Percentiles rank a stretch among this genome's conserved stretches.
phyloP scores from a whole-genome alignment of 2,797 vertebrate species.

The Paguma larvata region DNA sequence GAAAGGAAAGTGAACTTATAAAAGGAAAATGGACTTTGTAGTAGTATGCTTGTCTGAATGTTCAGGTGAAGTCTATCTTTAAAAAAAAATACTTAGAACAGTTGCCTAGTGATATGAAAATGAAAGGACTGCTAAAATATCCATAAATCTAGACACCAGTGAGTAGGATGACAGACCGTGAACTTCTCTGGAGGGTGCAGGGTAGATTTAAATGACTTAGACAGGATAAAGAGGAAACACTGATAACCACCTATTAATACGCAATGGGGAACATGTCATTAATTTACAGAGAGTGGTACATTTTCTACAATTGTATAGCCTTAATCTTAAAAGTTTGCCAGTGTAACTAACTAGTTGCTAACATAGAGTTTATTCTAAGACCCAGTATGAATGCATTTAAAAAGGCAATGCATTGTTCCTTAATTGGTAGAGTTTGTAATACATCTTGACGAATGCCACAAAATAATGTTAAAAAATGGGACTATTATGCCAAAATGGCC shows the following conservation, averaged over 20 bases:
- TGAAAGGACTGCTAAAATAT: constrained; percentile 21
- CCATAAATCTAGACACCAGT: constrained; percentile 45
- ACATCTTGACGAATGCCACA: constrained; percentile 66
- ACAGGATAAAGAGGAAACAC: constrained; percentile 48
- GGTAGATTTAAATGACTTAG: constrained; percentile 67
- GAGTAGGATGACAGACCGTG: constrained; percentile 7
- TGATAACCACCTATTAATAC: constrained; percentile 64
- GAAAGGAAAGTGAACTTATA: constrained; percentile 59
- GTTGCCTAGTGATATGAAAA: constrained; percentile 29
- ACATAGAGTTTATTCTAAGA: constrained; percentile 56
- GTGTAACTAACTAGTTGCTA: constrained; percentile 64
- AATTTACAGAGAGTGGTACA: constrained; percentile 67
- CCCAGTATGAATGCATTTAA: constrained; percentile 53
- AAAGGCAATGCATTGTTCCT: constrained; percentile 69
- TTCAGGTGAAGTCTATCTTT: not conserved
- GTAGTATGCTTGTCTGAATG: not conserved
- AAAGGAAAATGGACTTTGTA: not conserved
- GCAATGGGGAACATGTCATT: constrained; percentile 47
- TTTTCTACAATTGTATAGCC: constrained; percentile 57
- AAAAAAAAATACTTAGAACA: not conserved
- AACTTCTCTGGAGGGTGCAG: constrained; percentile 67
- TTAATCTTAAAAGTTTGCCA: constrained; percentile 61
- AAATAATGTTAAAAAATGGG: constrained; percentile 72
- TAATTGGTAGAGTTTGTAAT: constrained; percentile 75
- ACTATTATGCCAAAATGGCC: constrained; percentile 72